Evolutionary conservation across 2,113 vertebrate species (phyloP), one percentile per base, ranked within the genome.

Genomic region (Turdus rufiventris): DNA sequence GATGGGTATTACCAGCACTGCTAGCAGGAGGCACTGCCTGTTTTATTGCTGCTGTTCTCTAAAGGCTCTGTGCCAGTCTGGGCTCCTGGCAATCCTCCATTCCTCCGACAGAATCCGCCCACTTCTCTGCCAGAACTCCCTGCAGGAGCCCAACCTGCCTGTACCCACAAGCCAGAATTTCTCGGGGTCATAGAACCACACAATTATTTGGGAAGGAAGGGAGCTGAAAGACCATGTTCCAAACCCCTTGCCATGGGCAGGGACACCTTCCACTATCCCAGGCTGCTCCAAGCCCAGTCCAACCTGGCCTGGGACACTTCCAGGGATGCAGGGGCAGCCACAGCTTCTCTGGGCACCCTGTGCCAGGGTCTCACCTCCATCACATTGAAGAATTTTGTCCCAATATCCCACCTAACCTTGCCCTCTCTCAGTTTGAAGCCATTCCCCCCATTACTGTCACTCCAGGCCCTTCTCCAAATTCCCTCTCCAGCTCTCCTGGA

Each of bases 271-370:
- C 48, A 28, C 34, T 5, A 2, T 3, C 9, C 54, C 47, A 68
- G 14, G 8, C 0, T 48, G 25, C 12, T 54, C 62, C 24, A 38
- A 47, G 16, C 16, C 33, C 28, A 0, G 0, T n/a, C n/a, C 62
- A 68, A 0, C 25, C 34, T 48, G 25, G 45, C 3, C 20, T 76
- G 36, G 56, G 5, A 6, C 12, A 19, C 21, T 62, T 4, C 2
- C 56, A 62, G 48, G 29, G 34, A 42, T 61, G 31, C 61, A 75
- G 47, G 17, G 6, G 7, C 20, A 68, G 54, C 54, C 48, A 68
- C 34, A 62, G 62, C 25, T 62, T 2, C 34, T 61, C 62, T 61
- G 29, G 17, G 29, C 0, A 62, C 0, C 0, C 29, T 47, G 47
- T 82, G 40, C 47, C 40, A 56, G 14, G 31, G 14, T 1, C 34